These are phyloP conservation scores for Halictus quadricinctus DNA, from an alignment of 2,888 invertebrate genomes.

Conservation along the genomic window DNA sequence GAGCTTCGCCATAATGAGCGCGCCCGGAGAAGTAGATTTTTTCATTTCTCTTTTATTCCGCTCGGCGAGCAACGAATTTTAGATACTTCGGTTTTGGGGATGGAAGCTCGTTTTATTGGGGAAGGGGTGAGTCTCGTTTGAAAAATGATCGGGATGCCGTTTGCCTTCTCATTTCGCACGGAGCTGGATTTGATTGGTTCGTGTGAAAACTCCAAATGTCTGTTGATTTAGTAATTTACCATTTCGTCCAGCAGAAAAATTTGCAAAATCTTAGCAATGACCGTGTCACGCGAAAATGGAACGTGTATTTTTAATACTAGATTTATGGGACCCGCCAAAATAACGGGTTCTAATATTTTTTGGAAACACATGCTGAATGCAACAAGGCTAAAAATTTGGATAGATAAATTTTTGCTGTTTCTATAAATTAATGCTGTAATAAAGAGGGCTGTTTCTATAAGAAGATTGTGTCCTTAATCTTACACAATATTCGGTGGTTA, in stretches of 20 bases:
- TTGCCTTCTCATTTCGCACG: not conserved
- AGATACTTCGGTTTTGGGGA: not conserved
- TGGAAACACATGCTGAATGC: no score
- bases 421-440: no score
- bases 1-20: conserved; percentile 69
- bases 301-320: no score
- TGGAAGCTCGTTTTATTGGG: not conserved
- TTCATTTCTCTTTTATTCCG: conserved; percentile 33
- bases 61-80: conserved; percentile 37
- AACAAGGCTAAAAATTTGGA: no score
- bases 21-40: conserved; percentile 33
- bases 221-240: no score
- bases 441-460: no score
- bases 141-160: not conserved
- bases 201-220: no score
- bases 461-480: no score
- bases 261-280: not conserved
- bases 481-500: no score
- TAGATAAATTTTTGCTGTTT: no score
- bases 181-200: not conserved
- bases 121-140: not conserved
- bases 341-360: no score
- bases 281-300: not conserved
- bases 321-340: no score
- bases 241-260: not conserved